Evolutionary conservation across 2,888 invertebrate species (phyloP).

Genomic region (Hoplodrina blanda): DNA sequence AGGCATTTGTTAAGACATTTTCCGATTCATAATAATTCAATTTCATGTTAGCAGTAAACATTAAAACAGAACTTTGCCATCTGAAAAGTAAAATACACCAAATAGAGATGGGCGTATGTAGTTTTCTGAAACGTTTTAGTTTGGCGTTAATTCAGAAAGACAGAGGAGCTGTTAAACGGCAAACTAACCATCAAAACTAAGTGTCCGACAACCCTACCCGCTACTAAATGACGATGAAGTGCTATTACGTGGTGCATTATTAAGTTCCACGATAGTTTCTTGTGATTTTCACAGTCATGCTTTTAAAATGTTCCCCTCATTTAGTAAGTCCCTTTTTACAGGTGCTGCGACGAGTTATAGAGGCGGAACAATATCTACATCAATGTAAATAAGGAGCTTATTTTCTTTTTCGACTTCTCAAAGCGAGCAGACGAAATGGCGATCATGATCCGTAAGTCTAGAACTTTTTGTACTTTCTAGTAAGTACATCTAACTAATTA

Average conservation of each 20-base stretch:
- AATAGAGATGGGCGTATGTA: too few species aligned
- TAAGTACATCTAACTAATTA: background rate
- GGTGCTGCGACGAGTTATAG: constrained; percentile 53
- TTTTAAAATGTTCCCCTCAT: constrained; percentile 14
- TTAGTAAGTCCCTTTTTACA: constrained; percentile 46
- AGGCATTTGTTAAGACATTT: too few species aligned
- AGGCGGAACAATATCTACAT: constrained; percentile 32
- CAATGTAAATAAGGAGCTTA: constrained; percentile 51
- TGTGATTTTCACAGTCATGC: constrained; percentile 24
- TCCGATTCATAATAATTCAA: too few species aligned
- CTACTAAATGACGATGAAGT: constrained; percentile 33
- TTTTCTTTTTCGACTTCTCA: constrained; percentile 27
- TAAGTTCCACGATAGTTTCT: constrained; percentile 29
- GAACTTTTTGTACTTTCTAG: background rate
- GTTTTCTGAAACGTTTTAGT: background rate
- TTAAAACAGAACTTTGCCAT: background rate
- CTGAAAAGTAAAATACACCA: too few species aligned
- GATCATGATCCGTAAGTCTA: constrained; percentile 67
- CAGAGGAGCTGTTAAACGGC: background rate
- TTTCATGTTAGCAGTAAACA: too few species aligned
- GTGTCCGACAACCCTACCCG: constrained; percentile 21
- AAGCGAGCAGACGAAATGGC: constrained; percentile 66
- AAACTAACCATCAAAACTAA: background rate
- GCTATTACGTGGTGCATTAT: constrained; percentile 34
- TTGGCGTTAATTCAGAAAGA: background rate